These are phyloP conservation scores for Hestina assimilis DNA, from an alignment of 1,140 invertebrate genomes.

Conservation along the genomic window DNA sequence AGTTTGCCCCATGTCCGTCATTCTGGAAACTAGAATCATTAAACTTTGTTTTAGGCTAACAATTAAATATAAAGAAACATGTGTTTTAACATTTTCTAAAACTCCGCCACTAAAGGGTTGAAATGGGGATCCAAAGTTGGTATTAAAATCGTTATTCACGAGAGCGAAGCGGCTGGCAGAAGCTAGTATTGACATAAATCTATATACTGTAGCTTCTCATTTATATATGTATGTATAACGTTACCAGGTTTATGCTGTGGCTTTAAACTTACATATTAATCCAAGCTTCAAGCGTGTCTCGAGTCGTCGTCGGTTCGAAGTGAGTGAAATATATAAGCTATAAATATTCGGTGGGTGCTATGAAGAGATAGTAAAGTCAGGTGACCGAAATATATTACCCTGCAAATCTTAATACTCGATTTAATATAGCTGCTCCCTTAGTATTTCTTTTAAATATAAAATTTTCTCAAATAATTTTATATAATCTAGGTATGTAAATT, in stretches of 20 bases:
- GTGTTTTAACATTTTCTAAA: no score
- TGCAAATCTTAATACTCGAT: background rate
- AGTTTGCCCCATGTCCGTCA: no score
- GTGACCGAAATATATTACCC: slow-evolving; percentile 54
- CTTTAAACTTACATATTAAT: slow-evolving; percentile 53
- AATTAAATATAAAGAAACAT: no score
- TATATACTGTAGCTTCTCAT: no score
- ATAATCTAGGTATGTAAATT: background rate
- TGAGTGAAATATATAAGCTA: slow-evolving; percentile 65
- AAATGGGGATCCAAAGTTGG: no score
- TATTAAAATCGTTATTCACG: no score
- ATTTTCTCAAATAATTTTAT: background rate
- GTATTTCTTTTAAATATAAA: background rate
- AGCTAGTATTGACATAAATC: no score
- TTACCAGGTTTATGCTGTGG: slow-evolving; percentile 15
- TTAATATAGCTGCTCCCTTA: background rate
- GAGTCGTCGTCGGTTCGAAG: slow-evolving; percentile 57
- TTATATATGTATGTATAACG: no score
- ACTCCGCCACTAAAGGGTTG: no score
- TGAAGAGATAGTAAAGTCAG: slow-evolving; percentile 60
- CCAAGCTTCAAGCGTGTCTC: slow-evolving; percentile 46
- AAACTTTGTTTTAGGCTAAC: no score
- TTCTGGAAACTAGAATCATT: no score
- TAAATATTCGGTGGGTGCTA: slow-evolving; percentile 67
- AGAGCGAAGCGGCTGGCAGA: no score